Conservation (phyloP, 2,113 vertebrate species). For the Beaufortia kweichowensis region DNA sequence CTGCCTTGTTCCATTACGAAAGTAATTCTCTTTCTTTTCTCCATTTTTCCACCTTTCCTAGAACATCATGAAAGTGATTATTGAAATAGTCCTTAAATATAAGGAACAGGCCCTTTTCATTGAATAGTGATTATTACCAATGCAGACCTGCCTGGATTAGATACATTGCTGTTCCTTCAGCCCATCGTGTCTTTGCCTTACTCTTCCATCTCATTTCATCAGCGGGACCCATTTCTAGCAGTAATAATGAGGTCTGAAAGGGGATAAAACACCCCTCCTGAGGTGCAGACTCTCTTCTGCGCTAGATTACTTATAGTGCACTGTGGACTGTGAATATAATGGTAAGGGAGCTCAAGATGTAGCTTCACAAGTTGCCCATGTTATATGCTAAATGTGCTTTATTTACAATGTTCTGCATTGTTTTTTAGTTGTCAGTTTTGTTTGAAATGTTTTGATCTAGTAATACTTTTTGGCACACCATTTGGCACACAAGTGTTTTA, state of each 20-base stretch:
- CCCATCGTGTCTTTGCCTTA: not conserved
- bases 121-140: conserved; percentile 26
- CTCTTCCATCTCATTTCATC: conserved; percentile 34
- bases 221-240: conserved; percentile 16
- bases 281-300: conserved; percentile 1
- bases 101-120: not conserved
- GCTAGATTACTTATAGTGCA: conserved; percentile 19
- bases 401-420: no score
- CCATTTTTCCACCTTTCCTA: conserved; percentile 1
- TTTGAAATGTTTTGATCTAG: not conserved
- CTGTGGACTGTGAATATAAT: not conserved
- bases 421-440: not conserved
- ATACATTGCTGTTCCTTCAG: conserved; percentile 19
- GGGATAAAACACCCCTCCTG: not conserved
- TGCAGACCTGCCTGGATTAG: conserved; percentile 19
- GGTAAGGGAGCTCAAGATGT: not conserved
- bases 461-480: not conserved
- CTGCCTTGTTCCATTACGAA: not conserved
- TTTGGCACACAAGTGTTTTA: not conserved
- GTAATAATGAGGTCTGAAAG: conserved; percentile 36
- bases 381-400: not conserved
- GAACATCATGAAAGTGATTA: conserved; percentile 22
- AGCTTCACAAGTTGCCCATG: not conserved
- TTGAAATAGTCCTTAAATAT: conserved; percentile 6
- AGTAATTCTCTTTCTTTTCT: not conserved